These are phyloP conservation scores for Sturmia bella DNA, from an alignment of 2,888 invertebrate species.

Conservation along the genomic window DNA sequence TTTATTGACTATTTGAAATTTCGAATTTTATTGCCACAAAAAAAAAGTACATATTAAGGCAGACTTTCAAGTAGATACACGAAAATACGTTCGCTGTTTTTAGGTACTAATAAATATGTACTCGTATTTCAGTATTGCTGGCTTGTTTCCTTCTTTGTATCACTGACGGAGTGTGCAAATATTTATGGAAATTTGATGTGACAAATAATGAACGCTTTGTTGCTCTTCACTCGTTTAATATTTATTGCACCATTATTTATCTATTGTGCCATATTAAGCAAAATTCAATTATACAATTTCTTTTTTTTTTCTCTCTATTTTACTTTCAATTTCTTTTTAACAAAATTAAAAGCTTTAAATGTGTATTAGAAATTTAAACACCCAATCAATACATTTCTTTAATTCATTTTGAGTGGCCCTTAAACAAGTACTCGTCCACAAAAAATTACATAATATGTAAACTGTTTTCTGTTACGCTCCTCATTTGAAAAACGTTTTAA, in stretches of 20 bases:
- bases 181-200: not conserved
- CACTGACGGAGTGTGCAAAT: not conserved
- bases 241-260: no score
- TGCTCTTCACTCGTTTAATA: no score
- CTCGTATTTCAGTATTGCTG: no score
- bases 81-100: no score
- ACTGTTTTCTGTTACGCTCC: not conserved
- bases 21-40: no score
- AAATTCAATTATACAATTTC: slow-evolving; percentile 13
- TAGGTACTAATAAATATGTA: no score
- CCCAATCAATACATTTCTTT: slow-evolving; percentile 3
- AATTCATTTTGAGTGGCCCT: slow-evolving; percentile 1
- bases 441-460: not conserved
- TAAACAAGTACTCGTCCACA: not conserved
- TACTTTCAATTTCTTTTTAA: not conserved
- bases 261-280: no score
- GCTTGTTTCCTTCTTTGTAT: no score
- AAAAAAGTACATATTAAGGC: no score
- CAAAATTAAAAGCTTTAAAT: not conserved
- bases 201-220: no score
- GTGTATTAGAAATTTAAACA: slow-evolving; percentile 3
- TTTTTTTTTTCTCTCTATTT: not conserved
- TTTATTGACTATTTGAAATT: no score
- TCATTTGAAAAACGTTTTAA: not conserved
- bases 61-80: no score